A percentile compares a stretch with the other conserved stretches of the same genome.
These are phyloP conservation scores for Onychostoma macrolepis DNA, from an alignment of 2,113 vertebrate species.

Conservation along the genomic window DNA sequence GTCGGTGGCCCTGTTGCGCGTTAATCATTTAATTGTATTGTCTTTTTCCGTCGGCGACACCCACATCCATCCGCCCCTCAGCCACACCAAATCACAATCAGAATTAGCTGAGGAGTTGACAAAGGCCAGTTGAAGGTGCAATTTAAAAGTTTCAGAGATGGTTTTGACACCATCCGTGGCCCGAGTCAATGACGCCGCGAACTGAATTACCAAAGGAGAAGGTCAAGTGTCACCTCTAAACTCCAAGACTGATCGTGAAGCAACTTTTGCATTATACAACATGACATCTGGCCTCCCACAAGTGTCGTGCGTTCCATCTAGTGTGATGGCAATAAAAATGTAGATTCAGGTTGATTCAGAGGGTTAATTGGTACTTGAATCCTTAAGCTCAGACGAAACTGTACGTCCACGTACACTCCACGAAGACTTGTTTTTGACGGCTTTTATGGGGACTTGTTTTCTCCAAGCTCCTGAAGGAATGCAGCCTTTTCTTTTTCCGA, in stretches of 20 bases:
- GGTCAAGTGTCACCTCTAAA: slow-evolving; percentile 39
- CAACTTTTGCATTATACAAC: neutral
- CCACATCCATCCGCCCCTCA: slow-evolving; percentile 76
- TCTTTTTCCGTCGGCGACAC: slow-evolving; percentile 84
- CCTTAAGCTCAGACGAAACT: neutral
- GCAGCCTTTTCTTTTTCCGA: slow-evolving; percentile 15
- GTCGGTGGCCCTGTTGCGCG: slow-evolving; percentile 74
- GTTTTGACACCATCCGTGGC: slow-evolving; percentile 18
- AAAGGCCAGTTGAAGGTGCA: slow-evolving; percentile 59
- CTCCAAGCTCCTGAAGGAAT: slow-evolving; percentile 20
- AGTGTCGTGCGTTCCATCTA: neutral
- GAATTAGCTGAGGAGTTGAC: slow-evolving; percentile 87
- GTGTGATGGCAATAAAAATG: slow-evolving; percentile 20
- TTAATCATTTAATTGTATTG: slow-evolving; percentile 99
- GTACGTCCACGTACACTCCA: neutral
- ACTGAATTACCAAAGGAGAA: slow-evolving; percentile 31
- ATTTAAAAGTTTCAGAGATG: slow-evolving; percentile 64
- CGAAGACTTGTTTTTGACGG: neutral
- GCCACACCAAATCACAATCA: slow-evolving; percentile 93
- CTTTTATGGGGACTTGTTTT: slow-evolving; percentile 5
- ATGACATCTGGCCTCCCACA: neutral
- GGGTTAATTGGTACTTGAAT: slow-evolving; percentile 29
- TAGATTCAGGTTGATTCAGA: neutral
- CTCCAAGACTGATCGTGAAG: neutral
- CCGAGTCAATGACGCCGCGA: slow-evolving; percentile 10